Evolutionary conservation across 2,888 invertebrate genomes (phyloP).

Genomic region (Ennomos quercinarius): DNA sequence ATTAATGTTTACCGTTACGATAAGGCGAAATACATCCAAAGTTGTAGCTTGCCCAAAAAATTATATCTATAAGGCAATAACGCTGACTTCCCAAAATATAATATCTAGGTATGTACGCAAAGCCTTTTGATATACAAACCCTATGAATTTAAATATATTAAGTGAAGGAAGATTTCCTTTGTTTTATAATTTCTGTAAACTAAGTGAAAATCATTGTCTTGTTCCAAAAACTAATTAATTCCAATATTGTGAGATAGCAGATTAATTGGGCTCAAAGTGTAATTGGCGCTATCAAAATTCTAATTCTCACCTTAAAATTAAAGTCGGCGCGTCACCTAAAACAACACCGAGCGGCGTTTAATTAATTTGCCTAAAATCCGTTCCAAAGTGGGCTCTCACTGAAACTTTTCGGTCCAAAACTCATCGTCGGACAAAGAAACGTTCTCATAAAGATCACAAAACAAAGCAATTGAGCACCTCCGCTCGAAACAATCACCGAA

Average conservation of each 20-base stretch:
- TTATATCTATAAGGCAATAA: no score
- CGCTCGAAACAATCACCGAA: slow-evolving; percentile 62
- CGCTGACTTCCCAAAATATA: no score
- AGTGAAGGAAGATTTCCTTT: no score
- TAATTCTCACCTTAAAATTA: slow-evolving; percentile 33
- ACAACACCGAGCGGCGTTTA: slow-evolving; percentile 36
- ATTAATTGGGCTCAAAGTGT: slow-evolving; percentile 28
- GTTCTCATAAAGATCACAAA: slow-evolving; percentile 41
- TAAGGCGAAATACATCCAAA: no score
- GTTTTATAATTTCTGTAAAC: neutral
- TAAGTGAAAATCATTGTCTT: slow-evolving; percentile 2
- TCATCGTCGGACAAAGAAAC: slow-evolving; percentile 38
- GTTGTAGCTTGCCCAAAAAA: no score
- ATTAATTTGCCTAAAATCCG: slow-evolving; percentile 39
- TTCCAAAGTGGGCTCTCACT: slow-evolving; percentile 33
- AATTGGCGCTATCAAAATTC: slow-evolving; percentile 34
- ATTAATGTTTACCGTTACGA: no score
- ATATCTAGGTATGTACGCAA: no score
- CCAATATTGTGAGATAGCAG: slow-evolving; percentile 22
- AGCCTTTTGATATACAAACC: no score
- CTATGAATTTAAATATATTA: no score
- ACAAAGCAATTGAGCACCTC: slow-evolving; percentile 45
- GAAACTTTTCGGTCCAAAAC: slow-evolving; percentile 37
- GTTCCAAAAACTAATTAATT: slow-evolving; percentile 14
- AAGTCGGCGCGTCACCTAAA: slow-evolving; percentile 34